Percentiles rank a stretch among this genome's conserved stretches.
Evolutionary conservation across 2,797 vertebrate genomes (phyloP).

Genomic region (Valencia hispanica): DNA sequence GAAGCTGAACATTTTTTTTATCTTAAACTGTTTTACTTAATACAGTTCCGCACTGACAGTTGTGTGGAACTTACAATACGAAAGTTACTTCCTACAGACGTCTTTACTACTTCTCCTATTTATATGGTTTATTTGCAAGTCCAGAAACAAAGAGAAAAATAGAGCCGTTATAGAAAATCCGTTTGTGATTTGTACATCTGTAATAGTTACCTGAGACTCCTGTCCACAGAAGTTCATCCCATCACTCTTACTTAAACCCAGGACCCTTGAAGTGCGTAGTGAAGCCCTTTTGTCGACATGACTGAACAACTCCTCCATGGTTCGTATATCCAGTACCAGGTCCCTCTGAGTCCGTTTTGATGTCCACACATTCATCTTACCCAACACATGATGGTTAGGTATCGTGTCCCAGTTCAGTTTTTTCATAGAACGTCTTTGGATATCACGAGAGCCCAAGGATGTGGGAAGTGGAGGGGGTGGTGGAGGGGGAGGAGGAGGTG

Average conservation of each 20-base stretch:
- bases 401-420: conserved; percentile 87
- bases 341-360: conserved; percentile 68
- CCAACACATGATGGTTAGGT: conserved; percentile 81
- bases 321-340: conserved; percentile 77
- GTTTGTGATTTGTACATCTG: neutral
- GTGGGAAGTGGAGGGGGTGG: conserved; percentile 31
- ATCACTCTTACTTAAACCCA: conserved; percentile 48
- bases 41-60: conserved; percentile 39
- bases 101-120: conserved; percentile 41
- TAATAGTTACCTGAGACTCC: conserved; percentile 59
- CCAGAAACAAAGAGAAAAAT: neutral
- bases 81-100: conserved; percentile 41
- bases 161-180: conserved; percentile 2
- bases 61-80: conserved; percentile 31
- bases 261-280: conserved; percentile 23
- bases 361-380: conserved; percentile 83
- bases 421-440: conserved; percentile 80
- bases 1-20: too few relatives aligned
- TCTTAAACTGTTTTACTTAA: neutral
- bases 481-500: neutral
- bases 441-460: conserved; percentile 45
- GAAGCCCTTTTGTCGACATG: conserved; percentile 66
- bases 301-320: conserved; percentile 87
- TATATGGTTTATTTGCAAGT: neutral
- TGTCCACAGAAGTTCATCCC: conserved; percentile 43